Conservation (phyloP, 2,888 invertebrate species). For the Tridacna gigas region DNA sequence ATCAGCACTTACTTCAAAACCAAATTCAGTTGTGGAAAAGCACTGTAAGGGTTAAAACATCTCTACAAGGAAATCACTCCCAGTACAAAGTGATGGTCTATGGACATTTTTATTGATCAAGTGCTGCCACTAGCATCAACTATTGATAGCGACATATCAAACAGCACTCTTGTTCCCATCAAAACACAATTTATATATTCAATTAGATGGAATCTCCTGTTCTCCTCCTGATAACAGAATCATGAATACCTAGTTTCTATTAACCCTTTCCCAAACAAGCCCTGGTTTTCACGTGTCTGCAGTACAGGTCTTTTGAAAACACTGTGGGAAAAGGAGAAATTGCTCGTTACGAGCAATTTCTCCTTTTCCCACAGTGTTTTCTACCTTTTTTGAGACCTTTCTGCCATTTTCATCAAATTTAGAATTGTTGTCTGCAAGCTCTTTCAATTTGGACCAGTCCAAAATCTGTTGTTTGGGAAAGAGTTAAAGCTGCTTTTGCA, state of each 20-base stretch:
- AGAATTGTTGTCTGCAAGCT: no score
- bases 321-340: background rate
- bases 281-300: no score
- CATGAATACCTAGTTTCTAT: background rate
- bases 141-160: conserved; percentile 13
- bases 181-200: conserved; percentile 18
- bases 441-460: no score
- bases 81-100: background rate
- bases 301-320: background rate
- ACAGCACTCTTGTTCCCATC: background rate
- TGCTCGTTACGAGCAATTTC: background rate
- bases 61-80: conserved; percentile 18
- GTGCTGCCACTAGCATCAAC: background rate
- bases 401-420: no score
- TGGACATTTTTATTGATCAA: background rate
- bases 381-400: no score
- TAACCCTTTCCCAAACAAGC: background rate
- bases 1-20: no score
- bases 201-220: background rate
- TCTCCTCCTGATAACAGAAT: background rate
- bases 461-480: no score
- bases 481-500: no score
- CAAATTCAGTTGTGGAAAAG: no score
- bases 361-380: background rate
- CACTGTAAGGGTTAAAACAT: background rate